Base-by-base conservation (phyloP, 2,113 vertebrate genomes). In the Pica pica region DNA sequence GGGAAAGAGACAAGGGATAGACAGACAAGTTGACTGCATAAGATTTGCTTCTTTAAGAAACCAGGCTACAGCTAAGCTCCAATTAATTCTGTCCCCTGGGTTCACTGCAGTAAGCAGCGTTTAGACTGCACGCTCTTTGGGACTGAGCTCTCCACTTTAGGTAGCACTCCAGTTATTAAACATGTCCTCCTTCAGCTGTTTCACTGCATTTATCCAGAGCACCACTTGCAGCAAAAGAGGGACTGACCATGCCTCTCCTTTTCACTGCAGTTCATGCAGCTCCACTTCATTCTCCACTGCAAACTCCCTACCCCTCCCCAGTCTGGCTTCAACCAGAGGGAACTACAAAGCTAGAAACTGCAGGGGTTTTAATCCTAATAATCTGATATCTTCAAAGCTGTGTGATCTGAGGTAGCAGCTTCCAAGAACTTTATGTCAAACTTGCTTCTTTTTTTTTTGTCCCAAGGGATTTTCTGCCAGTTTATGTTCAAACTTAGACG, bases 61-160 rank as follows among this genome's bases (percentile, higher is more conserved):
- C 64, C 86, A 87, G 76, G 68, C 76, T 95, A 59, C 68, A 81
- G 83, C 75, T 95, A 92, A 96, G 71, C 71, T 94, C 60, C 78
- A 94, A 74, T 93, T 90, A 94, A 94, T 94, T 95, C 82, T 91
- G 27, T 88, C 87, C 42, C 82, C 27, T 83, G 85, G 30, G 90
- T 42, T 92, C 35, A 81, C 26, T 92, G 68, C 37, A 94, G 63
- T 28, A 88, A 63, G 63, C 79, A 94, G 50, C 52, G 83, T 81
- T 90, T 90, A 86, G 46, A 65, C 33, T 26, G 63, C 21, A 47
- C 0, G 0, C 41, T 71, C 75, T 77, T 57, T 78, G 68, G 55
- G 82, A 93, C 84, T 59, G 42, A 90, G 50, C 42, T 88, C 44
- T 85, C 60, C 63, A 44, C 60, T 85, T 90, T 19, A 71, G 59